These are phyloP conservation scores for Salticus scenicus DNA, from an alignment of 2,888 invertebrate genomes.

Conservation along the genomic window DNA sequence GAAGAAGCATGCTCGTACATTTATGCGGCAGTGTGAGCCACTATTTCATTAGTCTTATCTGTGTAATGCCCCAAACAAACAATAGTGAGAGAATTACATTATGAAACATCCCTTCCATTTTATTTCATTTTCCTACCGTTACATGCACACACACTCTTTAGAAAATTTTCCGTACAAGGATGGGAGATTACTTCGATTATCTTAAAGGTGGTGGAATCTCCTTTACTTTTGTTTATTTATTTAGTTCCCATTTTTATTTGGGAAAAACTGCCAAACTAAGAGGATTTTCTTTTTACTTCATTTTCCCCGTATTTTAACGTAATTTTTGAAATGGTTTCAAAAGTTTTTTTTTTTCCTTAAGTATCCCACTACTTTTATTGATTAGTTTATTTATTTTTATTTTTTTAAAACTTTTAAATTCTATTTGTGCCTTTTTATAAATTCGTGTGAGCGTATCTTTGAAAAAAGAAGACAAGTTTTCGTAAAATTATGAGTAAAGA, in stretches of 20 bases:
- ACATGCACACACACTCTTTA: slow-evolving; percentile 32
- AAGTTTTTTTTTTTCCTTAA: not conserved
- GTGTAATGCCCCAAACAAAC: slow-evolving; percentile 60
- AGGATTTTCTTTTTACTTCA: slow-evolving; percentile 18
- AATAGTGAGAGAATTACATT: slow-evolving; percentile 54
- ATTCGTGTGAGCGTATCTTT: not conserved
- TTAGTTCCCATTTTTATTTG: slow-evolving; percentile 26
- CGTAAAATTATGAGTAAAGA: not conserved
- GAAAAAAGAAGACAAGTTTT: not conserved
- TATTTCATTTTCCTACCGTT: slow-evolving; percentile 41
- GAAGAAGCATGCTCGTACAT: slow-evolving; percentile 32
- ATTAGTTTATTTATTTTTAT: not conserved
- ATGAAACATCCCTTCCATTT: slow-evolving; percentile 45
- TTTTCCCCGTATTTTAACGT: slow-evolving; percentile 48
- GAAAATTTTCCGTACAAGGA: slow-evolving; percentile 29
- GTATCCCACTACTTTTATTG: not conserved
- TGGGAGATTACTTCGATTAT: slow-evolving; percentile 61
- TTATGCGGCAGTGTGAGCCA: slow-evolving; percentile 49
- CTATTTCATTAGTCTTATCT: slow-evolving; percentile 67
- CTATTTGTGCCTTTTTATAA: not conserved
- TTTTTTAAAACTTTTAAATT: not conserved
- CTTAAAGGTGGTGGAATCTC: slow-evolving; percentile 13
- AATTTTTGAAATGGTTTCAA: slow-evolving; percentile 57
- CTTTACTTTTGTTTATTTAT: not conserved
- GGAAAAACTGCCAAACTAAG: slow-evolving; percentile 12